Evolutionary conservation across 2,797 vertebrate genomes (phyloP).

Genomic region (Hozukius guyotensis): DNA sequence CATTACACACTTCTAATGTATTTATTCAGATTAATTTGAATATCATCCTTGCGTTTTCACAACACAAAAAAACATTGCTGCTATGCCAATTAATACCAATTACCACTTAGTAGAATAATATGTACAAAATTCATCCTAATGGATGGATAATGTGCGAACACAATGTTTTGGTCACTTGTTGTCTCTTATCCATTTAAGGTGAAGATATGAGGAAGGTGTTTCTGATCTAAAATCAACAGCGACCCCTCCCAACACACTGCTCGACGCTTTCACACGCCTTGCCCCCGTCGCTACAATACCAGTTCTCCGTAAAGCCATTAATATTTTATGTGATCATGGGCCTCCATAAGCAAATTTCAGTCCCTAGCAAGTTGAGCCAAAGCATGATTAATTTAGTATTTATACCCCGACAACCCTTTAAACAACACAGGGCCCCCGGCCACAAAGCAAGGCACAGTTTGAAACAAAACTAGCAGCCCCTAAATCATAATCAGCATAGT

Average conservation of each 20-base stretch:
- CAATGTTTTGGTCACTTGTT: slow-evolving; percentile 10
- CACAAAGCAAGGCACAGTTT: slow-evolving; percentile 78
- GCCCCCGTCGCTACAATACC: slow-evolving; percentile 78
- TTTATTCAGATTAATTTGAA: slow-evolving; percentile 73
- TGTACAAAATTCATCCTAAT: slow-evolving; percentile 34
- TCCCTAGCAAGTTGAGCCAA: slow-evolving; percentile 93
- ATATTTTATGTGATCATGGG: slow-evolving; percentile 96
- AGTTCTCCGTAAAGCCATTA: slow-evolving; percentile 87
- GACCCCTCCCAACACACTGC: slow-evolving; percentile 48
- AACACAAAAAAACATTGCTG: slow-evolving; percentile 47
- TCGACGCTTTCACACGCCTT: slow-evolving; percentile 40
- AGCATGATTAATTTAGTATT: slow-evolving; percentile 98
- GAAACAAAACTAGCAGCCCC: slow-evolving; percentile 75
- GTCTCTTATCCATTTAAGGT: slow-evolving; percentile 11
- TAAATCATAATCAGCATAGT: slow-evolving; percentile 83
- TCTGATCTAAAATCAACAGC: slow-evolving; percentile 46
- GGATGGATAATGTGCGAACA: not conserved
- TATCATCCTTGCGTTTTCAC: slow-evolving; percentile 38
- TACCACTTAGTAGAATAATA: slow-evolving; percentile 37
- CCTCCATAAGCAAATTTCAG: slow-evolving; percentile 97
- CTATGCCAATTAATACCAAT: slow-evolving; percentile 50
- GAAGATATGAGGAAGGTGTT: slow-evolving; percentile 13
- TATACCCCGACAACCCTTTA: slow-evolving; percentile 85
- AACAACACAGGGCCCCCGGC: slow-evolving; percentile 79
- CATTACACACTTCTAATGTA: slow-evolving; percentile 52